Base-by-base conservation (phyloP, 2,113 vertebrate genomes). In the Phaethornis superciliosus region DNA sequence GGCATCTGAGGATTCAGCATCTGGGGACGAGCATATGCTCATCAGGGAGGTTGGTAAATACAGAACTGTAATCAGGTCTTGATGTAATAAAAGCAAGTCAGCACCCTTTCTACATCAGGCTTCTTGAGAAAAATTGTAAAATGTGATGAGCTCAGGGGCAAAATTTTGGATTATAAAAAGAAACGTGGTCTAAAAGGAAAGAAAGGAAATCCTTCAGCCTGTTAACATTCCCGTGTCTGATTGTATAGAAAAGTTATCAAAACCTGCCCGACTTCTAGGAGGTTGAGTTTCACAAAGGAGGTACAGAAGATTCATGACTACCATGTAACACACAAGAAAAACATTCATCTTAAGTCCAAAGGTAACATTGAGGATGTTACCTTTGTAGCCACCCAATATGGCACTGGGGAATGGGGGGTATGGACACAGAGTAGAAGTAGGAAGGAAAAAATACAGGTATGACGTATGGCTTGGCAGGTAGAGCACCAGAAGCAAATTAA, bases 41-140 rank as follows among this genome's bases (percentile, higher is more conserved):
- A 75, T 55, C 23, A 75, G 65, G 40, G 59, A 96, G 35, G 28
- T 1, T 71, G 52, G 52, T 74, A 52, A 87, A 68, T 55, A 85
- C 19, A 65, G 28, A 89, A 71, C 75, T 91, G 30, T 84, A 75
- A 83, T 58, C 64, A 54, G 56, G 30, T 89, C 92, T 91, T 89
- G 56, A 72, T 72, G n/a, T 44, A 81, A 64, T 40, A 89, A 92
- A 95, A 94, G 40, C 58, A 83, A 89, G 42, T 15, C 62, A 90
- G 56, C 32, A 92, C 7, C 49, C 62, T 78, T 82, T 82, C 59
- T 35, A 44, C 67, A 90, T 40, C 20, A 60, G 40, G 44, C 7
- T 56, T 67, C 35, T 62, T 28, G 15, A 32, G 20, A 55, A 55
- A 16, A 20, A 12, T n/a, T 7, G 44, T 40, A 19, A 64, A 76